Evolutionary conservation across 2,888 invertebrate genomes (phyloP).

Genomic region (Troglohyphantes excavatus): DNA sequence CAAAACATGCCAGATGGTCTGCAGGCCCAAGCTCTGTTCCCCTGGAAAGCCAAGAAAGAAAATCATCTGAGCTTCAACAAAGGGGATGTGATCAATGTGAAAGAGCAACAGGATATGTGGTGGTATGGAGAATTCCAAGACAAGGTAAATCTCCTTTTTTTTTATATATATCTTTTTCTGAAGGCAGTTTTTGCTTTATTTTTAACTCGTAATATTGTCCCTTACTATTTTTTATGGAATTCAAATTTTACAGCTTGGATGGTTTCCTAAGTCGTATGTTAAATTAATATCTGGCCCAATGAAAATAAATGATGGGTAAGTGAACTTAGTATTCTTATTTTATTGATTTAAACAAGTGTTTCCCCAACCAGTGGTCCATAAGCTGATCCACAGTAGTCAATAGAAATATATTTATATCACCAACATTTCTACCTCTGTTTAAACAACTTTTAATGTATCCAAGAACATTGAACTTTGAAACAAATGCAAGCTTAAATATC

Average conservation of each 20-base stretch:
- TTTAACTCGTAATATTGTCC: not conserved
- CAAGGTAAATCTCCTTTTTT: constrained; percentile 81
- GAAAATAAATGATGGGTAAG: constrained; percentile 77
- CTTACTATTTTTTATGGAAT: not conserved
- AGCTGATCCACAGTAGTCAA: no score
- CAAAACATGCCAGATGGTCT: constrained; percentile 83
- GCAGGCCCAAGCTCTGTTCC: constrained; percentile 85
- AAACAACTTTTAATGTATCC: no score
- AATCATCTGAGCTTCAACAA: constrained; percentile 86
- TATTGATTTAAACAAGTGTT: no score
- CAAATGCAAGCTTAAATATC: no score
- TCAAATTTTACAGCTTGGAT: constrained; percentile 83
- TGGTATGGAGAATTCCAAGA: constrained; percentile 86
- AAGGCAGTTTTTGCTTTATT: not conserved
- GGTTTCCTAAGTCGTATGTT: constrained; percentile 87
- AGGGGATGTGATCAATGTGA: constrained; percentile 86
- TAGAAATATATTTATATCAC: no score
- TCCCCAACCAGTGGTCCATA: no score
- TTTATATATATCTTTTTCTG: not conserved
- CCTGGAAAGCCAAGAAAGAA: constrained; percentile 86
- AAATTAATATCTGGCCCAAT: constrained; percentile 82
- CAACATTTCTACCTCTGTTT: no score
- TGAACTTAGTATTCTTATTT: not conserved
- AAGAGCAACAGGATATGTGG: constrained; percentile 87
- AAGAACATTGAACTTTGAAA: no score